Conservation (phyloP, 2,113 vertebrate genomes). For the Pterocles burchelli region DNA sequence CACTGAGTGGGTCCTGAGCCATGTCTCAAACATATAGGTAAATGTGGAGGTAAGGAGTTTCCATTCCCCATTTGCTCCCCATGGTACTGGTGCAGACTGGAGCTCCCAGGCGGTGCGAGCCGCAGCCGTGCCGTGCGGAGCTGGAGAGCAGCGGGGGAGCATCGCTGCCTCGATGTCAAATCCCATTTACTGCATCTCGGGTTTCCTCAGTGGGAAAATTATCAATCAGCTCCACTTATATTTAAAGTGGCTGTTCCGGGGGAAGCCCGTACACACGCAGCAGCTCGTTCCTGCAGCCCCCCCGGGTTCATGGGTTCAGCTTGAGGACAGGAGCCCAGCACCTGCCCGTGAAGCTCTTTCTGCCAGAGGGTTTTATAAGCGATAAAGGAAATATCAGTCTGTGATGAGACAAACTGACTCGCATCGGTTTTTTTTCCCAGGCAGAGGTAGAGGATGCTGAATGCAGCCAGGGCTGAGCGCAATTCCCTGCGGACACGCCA, state of each 20-base stretch:
- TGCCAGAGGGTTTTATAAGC: fast-evolving
- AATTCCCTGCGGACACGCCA: fast-evolving
- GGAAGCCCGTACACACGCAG: background rate
- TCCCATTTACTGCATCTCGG: background rate
- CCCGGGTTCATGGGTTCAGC: fast-evolving
- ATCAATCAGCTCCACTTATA: background rate
- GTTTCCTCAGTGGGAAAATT: background rate
- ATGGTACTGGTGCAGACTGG: background rate
- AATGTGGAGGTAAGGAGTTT: fast-evolving
- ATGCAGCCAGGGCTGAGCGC: background rate
- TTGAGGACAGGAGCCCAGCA: background rate
- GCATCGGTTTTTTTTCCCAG: fast-evolving
- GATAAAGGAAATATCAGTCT: fast-evolving
- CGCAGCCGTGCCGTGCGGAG: fast-evolving
- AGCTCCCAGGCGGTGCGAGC: fast-evolving
- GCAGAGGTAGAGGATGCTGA: background rate
- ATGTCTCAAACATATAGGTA: fast-evolving
- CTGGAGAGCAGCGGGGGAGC: background rate
- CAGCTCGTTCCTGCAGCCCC: background rate
- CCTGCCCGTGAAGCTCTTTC: fast-evolving
- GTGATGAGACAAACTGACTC: fast-evolving
- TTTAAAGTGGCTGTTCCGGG: background rate
- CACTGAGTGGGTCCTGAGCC: background rate
- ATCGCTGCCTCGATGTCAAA: background rate
- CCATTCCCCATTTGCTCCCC: background rate